phyloP scores from a whole-genome alignment of 1,140 invertebrate genomes.

The Dendroctonus ponderosae region DNA sequence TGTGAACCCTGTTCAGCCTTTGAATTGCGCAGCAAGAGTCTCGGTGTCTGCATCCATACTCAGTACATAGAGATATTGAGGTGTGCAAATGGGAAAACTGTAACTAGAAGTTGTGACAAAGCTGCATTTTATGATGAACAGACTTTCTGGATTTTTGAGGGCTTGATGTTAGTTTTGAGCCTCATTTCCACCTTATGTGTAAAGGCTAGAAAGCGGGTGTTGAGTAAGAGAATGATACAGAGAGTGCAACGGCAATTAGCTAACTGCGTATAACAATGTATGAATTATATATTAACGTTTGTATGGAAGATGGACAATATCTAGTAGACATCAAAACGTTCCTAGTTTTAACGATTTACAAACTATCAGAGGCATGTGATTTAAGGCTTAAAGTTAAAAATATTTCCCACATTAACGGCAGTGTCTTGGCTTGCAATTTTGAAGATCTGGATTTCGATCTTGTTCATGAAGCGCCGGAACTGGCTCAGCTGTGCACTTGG shows the following conservation, averaged over 20 bases:
- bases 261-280: slow-evolving; percentile 47
- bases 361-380: slow-evolving; percentile 39
- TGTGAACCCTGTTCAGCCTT: slow-evolving; percentile 79
- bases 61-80: slow-evolving; percentile 69
- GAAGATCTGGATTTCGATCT: slow-evolving; percentile 19
- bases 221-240: slow-evolving; percentile 52
- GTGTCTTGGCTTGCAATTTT: slow-evolving; percentile 10
- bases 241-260: slow-evolving; percentile 55
- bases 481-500: slow-evolving; percentile 55
- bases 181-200: slow-evolving; percentile 57
- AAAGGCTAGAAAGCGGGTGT: slow-evolving; percentile 43
- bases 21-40: slow-evolving; percentile 69
- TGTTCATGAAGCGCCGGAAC: slow-evolving; percentile 31
- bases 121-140: slow-evolving; percentile 71
- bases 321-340: slow-evolving; percentile 47
- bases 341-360: slow-evolving; percentile 51
- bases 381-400: slow-evolving; percentile 28
- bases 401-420: background rate
- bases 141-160: slow-evolving; percentile 83
- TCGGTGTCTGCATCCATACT: slow-evolving; percentile 67
- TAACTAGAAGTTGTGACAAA: slow-evolving; percentile 67
- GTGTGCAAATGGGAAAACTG: slow-evolving; percentile 67
- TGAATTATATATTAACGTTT: slow-evolving; percentile 25
- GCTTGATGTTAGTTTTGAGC: slow-evolving; percentile 66
- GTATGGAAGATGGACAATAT: slow-evolving; percentile 17